These are phyloP conservation scores for Rotaria sp. DNA, from an alignment of 2,888 invertebrate species.

Conservation along the genomic window DNA sequence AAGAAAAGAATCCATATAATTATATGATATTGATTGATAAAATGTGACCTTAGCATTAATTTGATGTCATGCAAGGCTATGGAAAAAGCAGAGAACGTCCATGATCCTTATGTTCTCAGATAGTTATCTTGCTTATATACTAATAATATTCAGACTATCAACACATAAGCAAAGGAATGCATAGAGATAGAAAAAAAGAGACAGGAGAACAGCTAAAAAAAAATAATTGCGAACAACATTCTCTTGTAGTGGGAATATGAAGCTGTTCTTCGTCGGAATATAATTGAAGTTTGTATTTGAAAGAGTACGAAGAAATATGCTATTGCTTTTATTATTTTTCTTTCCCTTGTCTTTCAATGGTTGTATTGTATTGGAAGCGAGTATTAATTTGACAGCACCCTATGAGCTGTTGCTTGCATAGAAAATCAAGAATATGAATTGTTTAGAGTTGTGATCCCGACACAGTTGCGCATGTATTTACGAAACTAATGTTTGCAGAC, in stretches of 20 bases:
- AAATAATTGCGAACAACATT: background rate
- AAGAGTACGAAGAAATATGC: background rate
- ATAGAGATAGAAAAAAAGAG: background rate
- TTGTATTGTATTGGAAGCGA: background rate
- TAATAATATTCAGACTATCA: background rate
- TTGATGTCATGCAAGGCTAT: background rate
- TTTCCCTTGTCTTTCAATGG: background rate
- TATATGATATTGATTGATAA: background rate
- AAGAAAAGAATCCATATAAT: background rate
- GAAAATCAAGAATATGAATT: background rate
- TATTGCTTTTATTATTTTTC: background rate
- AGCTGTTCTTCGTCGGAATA: background rate
- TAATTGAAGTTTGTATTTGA: background rate
- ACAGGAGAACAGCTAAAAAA: background rate
- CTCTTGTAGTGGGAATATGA: background rate
- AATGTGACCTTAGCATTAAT: background rate
- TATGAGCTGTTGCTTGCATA: background rate
- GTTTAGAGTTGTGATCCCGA: background rate
- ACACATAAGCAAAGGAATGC: background rate
- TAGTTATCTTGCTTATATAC: background rate
- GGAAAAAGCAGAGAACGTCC: background rate
- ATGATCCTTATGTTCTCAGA: background rate
- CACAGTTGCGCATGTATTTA: background rate
- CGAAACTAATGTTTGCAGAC: background rate
- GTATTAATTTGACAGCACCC: background rate